A percentile compares a stretch with the other conserved stretches of the same genome.
phyloP scores from a whole-genome alignment of 2,888 invertebrate genomes.

The Synanthedon andrenaeformis region DNA sequence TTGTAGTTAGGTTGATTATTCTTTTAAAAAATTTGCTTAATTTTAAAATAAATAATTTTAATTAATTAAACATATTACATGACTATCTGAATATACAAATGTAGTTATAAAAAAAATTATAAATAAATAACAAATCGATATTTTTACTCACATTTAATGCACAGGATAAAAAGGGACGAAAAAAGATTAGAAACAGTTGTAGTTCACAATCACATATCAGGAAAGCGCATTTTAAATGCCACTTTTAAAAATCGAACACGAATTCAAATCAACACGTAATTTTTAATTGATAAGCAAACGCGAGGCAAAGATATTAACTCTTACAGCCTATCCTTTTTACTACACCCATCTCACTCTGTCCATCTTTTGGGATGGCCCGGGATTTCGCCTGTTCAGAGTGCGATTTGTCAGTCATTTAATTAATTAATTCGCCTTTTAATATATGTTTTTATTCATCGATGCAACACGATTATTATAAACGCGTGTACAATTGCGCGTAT shows the following conservation, averaged over 20 bases:
- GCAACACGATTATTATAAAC: too few relatives aligned
- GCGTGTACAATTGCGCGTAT: background rate
- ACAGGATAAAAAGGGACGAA: background rate
- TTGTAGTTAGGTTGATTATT: too few relatives aligned
- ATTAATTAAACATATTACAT: too few relatives aligned
- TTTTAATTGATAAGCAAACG: constrained; percentile 14
- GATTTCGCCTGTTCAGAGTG: constrained; percentile 9
- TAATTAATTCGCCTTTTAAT: background rate
- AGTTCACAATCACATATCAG: too few relatives aligned
- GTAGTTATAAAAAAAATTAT: background rate
- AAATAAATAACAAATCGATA: background rate
- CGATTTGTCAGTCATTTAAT: constrained; percentile 15
- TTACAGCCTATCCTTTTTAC: constrained; percentile 18
- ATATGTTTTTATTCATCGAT: background rate
- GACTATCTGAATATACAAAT: too few relatives aligned
- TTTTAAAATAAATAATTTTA: too few relatives aligned
- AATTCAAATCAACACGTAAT: background rate
- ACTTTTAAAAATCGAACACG: background rate
- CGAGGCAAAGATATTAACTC: constrained; percentile 9
- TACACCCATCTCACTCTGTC: constrained; percentile 18
- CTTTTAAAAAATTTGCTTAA: too few relatives aligned
- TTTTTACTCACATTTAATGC: background rate
- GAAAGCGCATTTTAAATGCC: too few relatives aligned
- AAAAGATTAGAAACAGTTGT: too few relatives aligned
- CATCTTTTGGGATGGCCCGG: constrained; percentile 19